Conservation (phyloP, 1,140 invertebrate genomes). For the Meloidogyne chitwoodi region DNA sequence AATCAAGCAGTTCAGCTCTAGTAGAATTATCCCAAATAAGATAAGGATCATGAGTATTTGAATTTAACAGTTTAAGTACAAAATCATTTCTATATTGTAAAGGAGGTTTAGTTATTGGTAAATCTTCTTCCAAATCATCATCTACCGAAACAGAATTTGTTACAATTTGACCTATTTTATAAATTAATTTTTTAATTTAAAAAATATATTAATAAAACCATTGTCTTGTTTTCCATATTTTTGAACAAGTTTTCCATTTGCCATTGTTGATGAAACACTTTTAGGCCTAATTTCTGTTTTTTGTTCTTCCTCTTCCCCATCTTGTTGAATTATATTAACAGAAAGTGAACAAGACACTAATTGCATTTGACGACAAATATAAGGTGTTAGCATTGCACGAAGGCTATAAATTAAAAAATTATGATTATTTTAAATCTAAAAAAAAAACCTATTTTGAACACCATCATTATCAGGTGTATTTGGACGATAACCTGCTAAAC, state of each 20-base stretch:
- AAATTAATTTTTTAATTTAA: not conserved
- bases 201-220: not conserved
- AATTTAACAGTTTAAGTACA: constrained; percentile 86
- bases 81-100: constrained; percentile 42
- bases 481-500: constrained; percentile 73
- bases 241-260: not conserved
- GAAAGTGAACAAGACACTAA: constrained; percentile 62
- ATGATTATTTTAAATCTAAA: not conserved
- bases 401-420: constrained; percentile 62
- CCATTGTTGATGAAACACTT: not conserved
- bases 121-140: not conserved
- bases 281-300: not conserved
- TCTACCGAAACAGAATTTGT: not conserved
- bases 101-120: constrained; percentile 1
- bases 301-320: not conserved
- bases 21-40: constrained; percentile 96
- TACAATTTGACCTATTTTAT: not conserved
- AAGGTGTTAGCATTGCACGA: constrained; percentile 80
- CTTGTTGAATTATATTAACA: not conserved
- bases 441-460: constrained; percentile 64
- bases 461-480: constrained; percentile 68
- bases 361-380: constrained; percentile 75
- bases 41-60: constrained; percentile 90
- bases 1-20: constrained; percentile 82
- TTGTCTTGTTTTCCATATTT: not conserved